Evolutionary conservation across 37 sponge, comb jelly and placozoan species (phyloP), one percentile per base, ranked within the genome.

Genomic region (Crambe crambe): DNA sequence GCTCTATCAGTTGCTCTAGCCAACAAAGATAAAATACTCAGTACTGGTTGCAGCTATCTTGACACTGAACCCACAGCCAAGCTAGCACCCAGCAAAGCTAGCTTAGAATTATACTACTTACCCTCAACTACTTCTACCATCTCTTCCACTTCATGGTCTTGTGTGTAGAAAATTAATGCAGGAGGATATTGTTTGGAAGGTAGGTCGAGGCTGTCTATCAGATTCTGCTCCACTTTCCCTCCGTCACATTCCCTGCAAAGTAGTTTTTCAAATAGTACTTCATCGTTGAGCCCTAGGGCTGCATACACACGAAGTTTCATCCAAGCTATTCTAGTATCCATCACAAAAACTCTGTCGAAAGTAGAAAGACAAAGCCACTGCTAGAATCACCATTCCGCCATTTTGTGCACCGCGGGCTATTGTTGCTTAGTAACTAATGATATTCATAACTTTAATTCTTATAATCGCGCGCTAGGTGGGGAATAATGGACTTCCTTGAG

Each of bases 251-350:
- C 88, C 42, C 97, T 60, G 40, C 42, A 36, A 23, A 97, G 71
- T 26, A 97, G 65, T 27, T 92, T 90, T 54, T 78, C 80, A 72
- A 97, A 97, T 32, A 86, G 43, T 25, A 39, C 37, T 23, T 89
- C 93, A 21, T 94, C 92, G 32, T 76, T 73, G 0, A 97, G 38
- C 4, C 77, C 86, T 38, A 97, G 90, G 12, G 84, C 84, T 17
- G 56, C 68, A 61, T 71, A 86, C 56, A 94, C 86, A n/a, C 89
- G 89, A 30, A 87, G 86, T 71, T 86, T 91, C 51, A 97, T 87
- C 97, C 97, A 97, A 4, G 38, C 71, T 20, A 97, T 73, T 1
- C 97, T 77, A 2, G 75, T 61, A 70, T 97, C 97, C 97, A 91
- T 94, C 15, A 68, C 66, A 26, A 37, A 2, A 22, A 15, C 42